A percentile compares a stretch with the other conserved stretches of the same genome.
These are phyloP conservation scores for Unio delphinus DNA, from an alignment of 2,888 invertebrate genomes.

Conservation along the genomic window DNA sequence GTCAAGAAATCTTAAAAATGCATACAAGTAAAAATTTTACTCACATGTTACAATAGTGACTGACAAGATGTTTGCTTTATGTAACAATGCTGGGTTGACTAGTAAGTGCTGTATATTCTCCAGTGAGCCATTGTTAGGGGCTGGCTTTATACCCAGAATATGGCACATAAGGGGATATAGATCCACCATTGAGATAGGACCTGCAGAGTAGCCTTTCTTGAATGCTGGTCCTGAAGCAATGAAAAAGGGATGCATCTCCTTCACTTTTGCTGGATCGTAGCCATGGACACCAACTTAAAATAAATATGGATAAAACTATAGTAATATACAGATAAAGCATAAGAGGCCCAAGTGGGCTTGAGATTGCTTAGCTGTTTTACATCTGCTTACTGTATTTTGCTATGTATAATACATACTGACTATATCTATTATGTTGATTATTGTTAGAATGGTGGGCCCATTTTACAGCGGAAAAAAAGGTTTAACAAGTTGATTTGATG, in stretches of 20 bases:
- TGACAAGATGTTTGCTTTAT: too few species aligned
- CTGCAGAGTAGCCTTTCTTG: conserved; percentile 41
- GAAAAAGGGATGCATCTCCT: conserved; percentile 80
- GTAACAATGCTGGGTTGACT: background rate
- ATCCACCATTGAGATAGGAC: conserved; percentile 57
- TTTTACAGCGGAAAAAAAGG: too few species aligned
- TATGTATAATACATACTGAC: too few species aligned
- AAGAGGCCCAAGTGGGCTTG: too few species aligned
- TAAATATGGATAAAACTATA: background rate
- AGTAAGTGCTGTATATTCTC: conserved; percentile 30
- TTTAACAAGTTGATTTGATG: too few species aligned
- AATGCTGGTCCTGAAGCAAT: conserved; percentile 77
- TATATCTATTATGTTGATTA: too few species aligned
- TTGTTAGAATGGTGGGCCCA: too few species aligned
- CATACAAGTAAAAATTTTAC: too few species aligned
- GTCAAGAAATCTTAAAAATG: too few species aligned
- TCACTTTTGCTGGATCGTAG: conserved; percentile 69
- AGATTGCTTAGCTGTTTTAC: too few species aligned
- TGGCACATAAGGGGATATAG: conserved; percentile 66
- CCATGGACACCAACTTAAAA: conserved; percentile 65
- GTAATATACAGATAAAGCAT: background rate
- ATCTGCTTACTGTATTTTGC: too few species aligned
- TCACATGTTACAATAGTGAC: too few species aligned
- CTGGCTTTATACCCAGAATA: conserved; percentile 57
- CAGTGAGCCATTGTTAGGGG: conserved; percentile 60